Evolutionary conservation across 1,140 invertebrate species (phyloP), one percentile per base, ranked within the genome.

Genomic region (Drosophila elegans): DNA sequence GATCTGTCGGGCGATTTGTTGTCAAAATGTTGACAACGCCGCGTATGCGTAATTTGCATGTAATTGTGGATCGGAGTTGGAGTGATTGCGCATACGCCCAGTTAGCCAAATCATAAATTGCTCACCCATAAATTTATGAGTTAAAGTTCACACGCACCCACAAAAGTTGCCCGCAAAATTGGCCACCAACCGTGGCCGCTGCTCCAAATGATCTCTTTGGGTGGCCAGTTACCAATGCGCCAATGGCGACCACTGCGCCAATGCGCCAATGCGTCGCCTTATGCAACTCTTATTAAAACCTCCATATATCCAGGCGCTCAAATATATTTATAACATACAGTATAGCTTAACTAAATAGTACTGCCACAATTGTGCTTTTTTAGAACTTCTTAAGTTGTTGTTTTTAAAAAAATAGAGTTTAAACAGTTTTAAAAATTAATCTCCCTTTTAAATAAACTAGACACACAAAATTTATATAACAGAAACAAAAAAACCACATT

Each of bases 271-370:
- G 49, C 49, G 38, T 4, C 51, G 52, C 45, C 82, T 86, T 86
- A 86, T 76, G 82, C 66, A 88, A 86, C 74, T 75, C 59, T 64
- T 85, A 85, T 86, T 86, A 86, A 86, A 86, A 75, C 85, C 67
- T 51, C 74, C 74, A 86, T 72, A 49, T 71, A 71, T 45, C 64
- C 61, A 68, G 36, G 46, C 38, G 29, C 46, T 36, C 21, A 44
- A 44, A 83, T 83, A 57, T 38, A 13, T 41, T 60, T 61, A 74
- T 63, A 56, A 41, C 29, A 21, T 48, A 49, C 42, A 41, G 64
- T 49, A 10, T 34, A 11, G 32, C 45, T 13, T 45, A 29, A 4
- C 3, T 7, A 60, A 32, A 11, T n/a, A 7, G 6, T 7, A 7
- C 4, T 32, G 29, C 4, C 6, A 32, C 29, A 32, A 32, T 32